Percentiles rank a stretch among this genome's conserved stretches.
Evolutionary conservation across 2,888 invertebrate genomes (phyloP).

Genomic region (Conops quadrifasciatus): DNA sequence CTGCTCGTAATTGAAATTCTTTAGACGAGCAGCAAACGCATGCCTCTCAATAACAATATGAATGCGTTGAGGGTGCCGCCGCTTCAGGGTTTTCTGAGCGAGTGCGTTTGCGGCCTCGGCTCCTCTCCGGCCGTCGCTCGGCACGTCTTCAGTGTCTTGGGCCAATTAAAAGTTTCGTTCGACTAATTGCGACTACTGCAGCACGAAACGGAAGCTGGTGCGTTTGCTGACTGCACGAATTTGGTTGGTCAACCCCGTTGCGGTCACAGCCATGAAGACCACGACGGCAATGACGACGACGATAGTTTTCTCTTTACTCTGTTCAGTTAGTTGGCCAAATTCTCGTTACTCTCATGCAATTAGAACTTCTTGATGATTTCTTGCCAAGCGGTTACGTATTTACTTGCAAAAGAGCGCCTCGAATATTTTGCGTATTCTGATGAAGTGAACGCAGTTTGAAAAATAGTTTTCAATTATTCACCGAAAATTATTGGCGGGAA

Average conservation of each 20-base stretch:
- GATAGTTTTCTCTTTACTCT: too few species aligned
- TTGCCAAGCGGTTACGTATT: too few species aligned
- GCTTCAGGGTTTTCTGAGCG: not conserved
- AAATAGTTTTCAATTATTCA: too few species aligned
- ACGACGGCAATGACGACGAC: too few species aligned
- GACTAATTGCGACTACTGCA: slow-evolving; percentile 1
- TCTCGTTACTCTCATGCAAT: not conserved
- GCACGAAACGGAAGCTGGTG: not conserved
- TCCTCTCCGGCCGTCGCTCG: too few species aligned
- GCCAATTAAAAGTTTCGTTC: slow-evolving; percentile 10
- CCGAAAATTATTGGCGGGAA: too few species aligned
- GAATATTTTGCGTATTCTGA: too few species aligned
- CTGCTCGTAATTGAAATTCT: slow-evolving; percentile 7
- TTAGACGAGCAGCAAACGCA: not conserved
- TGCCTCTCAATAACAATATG: not conserved
- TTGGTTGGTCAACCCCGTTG: not conserved
- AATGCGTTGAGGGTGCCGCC: not conserved
- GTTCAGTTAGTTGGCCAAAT: not conserved
- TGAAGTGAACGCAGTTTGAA: too few species aligned
- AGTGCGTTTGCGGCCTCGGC: too few species aligned
- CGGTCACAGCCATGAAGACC: too few species aligned
- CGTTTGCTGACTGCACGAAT: not conserved
- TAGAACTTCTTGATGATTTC: too few species aligned
- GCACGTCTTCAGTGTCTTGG: not conserved
- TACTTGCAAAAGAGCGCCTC: too few species aligned